Conservation (phyloP, 2,113 vertebrate genomes). For the Patagioenas fasciata region DNA sequence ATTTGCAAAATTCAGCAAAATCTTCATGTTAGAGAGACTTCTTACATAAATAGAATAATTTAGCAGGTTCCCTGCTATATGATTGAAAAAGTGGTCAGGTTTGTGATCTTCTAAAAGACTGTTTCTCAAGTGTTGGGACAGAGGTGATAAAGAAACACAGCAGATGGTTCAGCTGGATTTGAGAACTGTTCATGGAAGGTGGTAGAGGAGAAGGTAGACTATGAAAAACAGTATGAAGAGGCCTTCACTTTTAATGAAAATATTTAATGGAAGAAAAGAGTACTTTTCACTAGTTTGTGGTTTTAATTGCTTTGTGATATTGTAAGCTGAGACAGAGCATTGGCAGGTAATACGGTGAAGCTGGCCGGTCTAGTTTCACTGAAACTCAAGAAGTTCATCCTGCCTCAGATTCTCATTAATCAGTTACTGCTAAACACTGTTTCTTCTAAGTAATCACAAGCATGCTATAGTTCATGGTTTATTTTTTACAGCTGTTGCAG, state of each 20-base stretch:
- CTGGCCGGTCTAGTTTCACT: background rate
- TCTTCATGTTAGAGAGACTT: background rate
- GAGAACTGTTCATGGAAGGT: accelerated
- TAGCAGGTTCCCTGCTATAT: background rate
- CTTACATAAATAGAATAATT: background rate
- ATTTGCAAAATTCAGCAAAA: background rate
- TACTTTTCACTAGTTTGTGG: background rate
- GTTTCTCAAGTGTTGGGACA: background rate
- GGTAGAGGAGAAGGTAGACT: background rate
- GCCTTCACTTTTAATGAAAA: background rate
- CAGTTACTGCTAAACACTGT: background rate
- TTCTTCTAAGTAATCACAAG: background rate
- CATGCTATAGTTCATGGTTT: background rate
- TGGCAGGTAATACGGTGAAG: background rate
- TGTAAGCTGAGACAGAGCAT: background rate
- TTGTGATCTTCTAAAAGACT: background rate
- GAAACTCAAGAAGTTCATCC: background rate
- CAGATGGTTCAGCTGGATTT: background rate
- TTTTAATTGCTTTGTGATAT: background rate
- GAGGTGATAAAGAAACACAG: background rate
- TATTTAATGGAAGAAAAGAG: background rate
- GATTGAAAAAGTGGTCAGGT: background rate
- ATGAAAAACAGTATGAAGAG: background rate
- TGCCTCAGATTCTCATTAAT: background rate
- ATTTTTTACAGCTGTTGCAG: background rate